Evolutionary conservation across 1,140 invertebrate species (phyloP).

Genomic region (Brachionus manjavacas): DNA sequence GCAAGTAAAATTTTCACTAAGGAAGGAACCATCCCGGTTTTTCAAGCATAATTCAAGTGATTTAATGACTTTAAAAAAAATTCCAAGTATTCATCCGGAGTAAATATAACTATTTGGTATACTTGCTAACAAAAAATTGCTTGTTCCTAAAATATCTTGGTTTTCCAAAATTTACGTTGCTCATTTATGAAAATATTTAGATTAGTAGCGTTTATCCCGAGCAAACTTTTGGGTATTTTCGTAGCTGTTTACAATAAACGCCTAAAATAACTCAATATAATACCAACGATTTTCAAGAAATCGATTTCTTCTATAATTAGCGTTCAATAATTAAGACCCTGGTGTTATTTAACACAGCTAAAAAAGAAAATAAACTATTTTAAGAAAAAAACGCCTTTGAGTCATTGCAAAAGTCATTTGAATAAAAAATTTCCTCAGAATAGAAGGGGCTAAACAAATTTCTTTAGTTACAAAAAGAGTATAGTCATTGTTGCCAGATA

Average conservation of each 20-base stretch:
- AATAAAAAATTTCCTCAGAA: neutral
- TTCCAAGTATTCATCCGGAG: neutral
- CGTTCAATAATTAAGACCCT: neutral
- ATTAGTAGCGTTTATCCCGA: constrained; percentile 3
- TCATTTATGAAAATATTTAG: neutral
- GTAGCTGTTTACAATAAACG: constrained; percentile 14
- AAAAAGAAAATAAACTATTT: neutral
- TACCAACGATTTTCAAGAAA: neutral
- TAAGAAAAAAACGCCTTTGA: neutral
- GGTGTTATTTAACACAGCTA: neutral
- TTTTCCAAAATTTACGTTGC: neutral
- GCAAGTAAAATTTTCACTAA: neutral
- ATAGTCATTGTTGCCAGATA: neutral
- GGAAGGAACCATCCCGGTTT: neutral
- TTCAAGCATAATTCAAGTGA: neutral
- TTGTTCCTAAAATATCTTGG: neutral
- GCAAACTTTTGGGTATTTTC: neutral
- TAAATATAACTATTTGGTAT: neutral
- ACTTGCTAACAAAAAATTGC: neutral
- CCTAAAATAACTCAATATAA: neutral
- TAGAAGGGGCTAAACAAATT: neutral
- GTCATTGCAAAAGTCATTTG: neutral
- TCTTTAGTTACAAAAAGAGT: neutral
- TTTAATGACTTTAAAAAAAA: neutral
- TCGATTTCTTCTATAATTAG: neutral